phyloP scores from a whole-genome alignment of 2,113 vertebrate genomes.

The Indri indri region DNA sequence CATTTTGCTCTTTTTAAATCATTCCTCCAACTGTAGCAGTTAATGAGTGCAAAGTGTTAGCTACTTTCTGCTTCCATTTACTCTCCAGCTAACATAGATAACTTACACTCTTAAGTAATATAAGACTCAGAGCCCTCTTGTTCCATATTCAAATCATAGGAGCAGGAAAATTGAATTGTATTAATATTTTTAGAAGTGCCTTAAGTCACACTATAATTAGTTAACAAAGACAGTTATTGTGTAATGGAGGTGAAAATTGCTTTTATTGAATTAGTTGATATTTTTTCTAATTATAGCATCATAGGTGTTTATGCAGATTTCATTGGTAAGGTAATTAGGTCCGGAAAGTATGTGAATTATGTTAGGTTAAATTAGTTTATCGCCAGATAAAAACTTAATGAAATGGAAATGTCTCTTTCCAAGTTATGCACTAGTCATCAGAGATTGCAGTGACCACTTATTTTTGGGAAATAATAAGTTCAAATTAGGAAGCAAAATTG shows the following conservation, averaged over 20 bases:
- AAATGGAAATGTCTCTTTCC: conserved; percentile 38
- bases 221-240: conserved; percentile 44
- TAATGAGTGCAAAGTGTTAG: background rate
- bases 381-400: conserved; percentile 59
- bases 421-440: background rate
- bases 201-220: conserved; percentile 24
- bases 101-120: background rate
- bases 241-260: conserved; percentile 46
- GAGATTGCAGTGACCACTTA: conserved; percentile 1
- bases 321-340: conserved; percentile 57
- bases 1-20: background rate
- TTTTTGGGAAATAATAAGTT: conserved; percentile 26
- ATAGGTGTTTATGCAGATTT: conserved; percentile 62
- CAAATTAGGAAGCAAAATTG: conserved; percentile 45
- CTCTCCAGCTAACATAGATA: background rate
- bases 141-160: background rate
- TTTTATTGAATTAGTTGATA: conserved; percentile 62
- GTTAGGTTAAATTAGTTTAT: conserved; percentile 60
- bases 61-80: background rate
- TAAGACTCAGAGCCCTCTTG: background rate
- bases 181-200: conserved; percentile 41
- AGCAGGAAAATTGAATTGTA: background rate
- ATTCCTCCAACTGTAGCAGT: background rate
- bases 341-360: conserved; percentile 52
- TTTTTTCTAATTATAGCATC: conserved; percentile 63